Percentiles rank a stretch among this genome's conserved stretches.
Conservation (phyloP, 2,113 vertebrate species). For the Sigmodon hispidus region DNA sequence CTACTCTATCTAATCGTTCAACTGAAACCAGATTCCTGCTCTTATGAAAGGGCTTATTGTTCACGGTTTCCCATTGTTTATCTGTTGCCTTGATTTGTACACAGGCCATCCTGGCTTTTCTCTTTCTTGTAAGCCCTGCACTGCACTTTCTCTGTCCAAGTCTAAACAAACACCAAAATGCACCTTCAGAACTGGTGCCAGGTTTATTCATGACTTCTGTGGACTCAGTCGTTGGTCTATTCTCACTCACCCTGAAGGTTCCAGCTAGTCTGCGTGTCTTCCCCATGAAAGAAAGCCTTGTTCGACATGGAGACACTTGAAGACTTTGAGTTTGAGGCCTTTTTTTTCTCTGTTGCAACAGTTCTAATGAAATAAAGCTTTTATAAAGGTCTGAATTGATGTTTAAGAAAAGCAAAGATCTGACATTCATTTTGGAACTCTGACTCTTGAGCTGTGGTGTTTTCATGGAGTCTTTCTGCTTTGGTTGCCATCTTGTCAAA, state of each 20-base stretch:
- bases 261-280: not conserved
- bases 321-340: not conserved
- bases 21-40: not conserved
- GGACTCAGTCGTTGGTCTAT: fast-evolving
- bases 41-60: not conserved
- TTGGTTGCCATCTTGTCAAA: not conserved
- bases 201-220: not conserved
- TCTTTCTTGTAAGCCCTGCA: not conserved
- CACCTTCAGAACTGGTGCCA: too few species aligned
- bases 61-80: not conserved
- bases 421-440: not conserved
- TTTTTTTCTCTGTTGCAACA: not conserved
- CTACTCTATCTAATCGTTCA: not conserved
- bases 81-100: not conserved
- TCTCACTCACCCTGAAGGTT: not conserved
- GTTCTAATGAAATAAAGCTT: not conserved
- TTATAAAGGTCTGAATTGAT: not conserved
- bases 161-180: not conserved
- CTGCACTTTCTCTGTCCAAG: not conserved
- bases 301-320: not conserved
- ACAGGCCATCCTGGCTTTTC: not conserved
- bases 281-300: not conserved
- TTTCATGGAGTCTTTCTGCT: not conserved
- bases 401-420: not conserved
- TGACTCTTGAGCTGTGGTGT: not conserved